A percentile compares a stretch with the other conserved stretches of the same genome.
These are phyloP conservation scores for Drosophila nasuta DNA, from an alignment of 1,140 invertebrate genomes.

Conservation along the genomic window DNA sequence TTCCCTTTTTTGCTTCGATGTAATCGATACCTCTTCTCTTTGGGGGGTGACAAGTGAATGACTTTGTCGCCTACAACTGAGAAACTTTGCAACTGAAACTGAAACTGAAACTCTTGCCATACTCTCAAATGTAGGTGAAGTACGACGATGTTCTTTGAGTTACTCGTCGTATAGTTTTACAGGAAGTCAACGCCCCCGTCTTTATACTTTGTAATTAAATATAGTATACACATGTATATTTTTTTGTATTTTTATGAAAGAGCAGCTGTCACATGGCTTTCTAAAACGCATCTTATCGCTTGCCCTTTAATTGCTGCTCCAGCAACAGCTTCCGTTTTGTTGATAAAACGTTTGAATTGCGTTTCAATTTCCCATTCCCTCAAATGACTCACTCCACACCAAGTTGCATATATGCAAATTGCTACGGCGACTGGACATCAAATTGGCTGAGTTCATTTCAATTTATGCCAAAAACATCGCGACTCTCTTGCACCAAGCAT, in stretches of 20 bases:
- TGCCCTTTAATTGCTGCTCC: constrained; percentile 23
- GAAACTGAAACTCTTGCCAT: constrained; percentile 17
- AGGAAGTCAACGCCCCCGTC: constrained; percentile 47
- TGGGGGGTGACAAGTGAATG: constrained; percentile 40
- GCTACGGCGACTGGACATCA: constrained; percentile 40
- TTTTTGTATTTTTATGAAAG: constrained; percentile 16
- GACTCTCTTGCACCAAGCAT: constrained; percentile 10
- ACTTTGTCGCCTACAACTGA: constrained; percentile 53
- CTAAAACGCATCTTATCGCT: constrained; percentile 30
- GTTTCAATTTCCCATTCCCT: not conserved
- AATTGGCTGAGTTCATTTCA: constrained; percentile 69
- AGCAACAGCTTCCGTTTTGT: constrained; percentile 49
- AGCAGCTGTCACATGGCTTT: constrained; percentile 38
- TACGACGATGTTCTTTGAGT: constrained; percentile 31
- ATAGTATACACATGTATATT: constrained; percentile 32
- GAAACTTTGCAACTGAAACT: not conserved
- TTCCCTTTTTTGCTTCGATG: constrained; percentile 44
- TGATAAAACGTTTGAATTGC: constrained; percentile 52
- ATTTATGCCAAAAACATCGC: constrained; percentile 66
- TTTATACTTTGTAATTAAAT: constrained; percentile 67
- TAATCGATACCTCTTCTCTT: constrained; percentile 61
- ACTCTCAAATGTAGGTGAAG: constrained; percentile 58
- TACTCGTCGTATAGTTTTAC: constrained; percentile 37
- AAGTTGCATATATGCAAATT: constrained; percentile 53
- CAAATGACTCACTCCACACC: not conserved